A percentile compares a stretch with the other conserved stretches of the same genome.
Evolutionary conservation across 2,797 vertebrate genomes (phyloP).

Genomic region (Leptodactylus fallax): DNA sequence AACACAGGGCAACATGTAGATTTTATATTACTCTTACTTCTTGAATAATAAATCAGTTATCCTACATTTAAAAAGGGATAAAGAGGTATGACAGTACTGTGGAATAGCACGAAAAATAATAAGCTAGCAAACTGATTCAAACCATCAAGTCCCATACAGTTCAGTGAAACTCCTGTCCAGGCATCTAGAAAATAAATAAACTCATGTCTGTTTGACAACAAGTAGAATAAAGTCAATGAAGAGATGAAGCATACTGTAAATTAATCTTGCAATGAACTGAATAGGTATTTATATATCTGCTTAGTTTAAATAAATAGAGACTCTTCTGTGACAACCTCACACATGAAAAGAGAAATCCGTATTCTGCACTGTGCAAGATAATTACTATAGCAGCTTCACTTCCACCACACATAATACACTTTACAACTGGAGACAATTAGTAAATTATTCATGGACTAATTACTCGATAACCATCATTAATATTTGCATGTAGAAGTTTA

Average conservation of each 20-base stretch:
- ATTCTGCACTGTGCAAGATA: conserved; percentile 4
- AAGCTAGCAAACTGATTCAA: not conserved
- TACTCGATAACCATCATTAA: conserved; percentile 56
- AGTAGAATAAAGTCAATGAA: not conserved
- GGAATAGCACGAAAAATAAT: not conserved
- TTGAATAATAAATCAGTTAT: no score
- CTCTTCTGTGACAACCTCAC: not conserved
- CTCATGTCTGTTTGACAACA: not conserved
- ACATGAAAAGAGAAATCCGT: conserved; percentile 21
- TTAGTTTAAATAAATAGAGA: not conserved
- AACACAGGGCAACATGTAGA: no score
- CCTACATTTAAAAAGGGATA: no score
- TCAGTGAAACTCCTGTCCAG: not conserved
- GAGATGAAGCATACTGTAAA: not conserved
- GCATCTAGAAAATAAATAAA: not conserved
- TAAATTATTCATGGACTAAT: conserved; percentile 54
- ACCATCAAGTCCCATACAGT: not conserved
- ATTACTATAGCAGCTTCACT: conserved; percentile 22
- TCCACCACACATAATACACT: conserved; percentile 39
- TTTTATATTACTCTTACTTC: no score
- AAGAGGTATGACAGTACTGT: not conserved
- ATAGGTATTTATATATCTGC: not conserved
- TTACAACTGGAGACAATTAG: conserved; percentile 48
- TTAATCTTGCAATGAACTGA: not conserved
- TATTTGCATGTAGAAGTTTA: conserved; percentile 56